Base-by-base conservation (phyloP, 2,797 vertebrate species). In the Melanogrammus aeglefinus region DNA sequence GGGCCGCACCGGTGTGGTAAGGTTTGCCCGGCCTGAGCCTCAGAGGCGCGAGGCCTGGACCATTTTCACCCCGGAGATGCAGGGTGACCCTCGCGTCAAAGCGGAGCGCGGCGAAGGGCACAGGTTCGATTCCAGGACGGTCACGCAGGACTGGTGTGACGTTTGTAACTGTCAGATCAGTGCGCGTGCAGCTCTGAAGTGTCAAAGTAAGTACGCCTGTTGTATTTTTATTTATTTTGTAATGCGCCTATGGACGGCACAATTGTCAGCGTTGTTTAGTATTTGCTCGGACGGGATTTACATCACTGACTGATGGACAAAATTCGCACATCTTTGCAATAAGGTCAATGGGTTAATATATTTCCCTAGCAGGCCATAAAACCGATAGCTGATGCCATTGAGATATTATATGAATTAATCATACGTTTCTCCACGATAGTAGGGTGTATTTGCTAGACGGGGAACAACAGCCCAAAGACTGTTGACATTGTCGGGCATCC, bases 71-170 rank as follows among this genome's bases (percentile, higher is more conserved):
- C 92, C 84, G 18, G 93, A 90, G 8, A 44, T 16, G 36, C 31
- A 72, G 70, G 90, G 91, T 72, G 96, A 96, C 79, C 95, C 95
- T 10, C 90, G 94, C 73, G 93, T 95, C 47, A 92, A 87, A 31
- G 76, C 89, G 1, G 96, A 96, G 85, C 91, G 16, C 24, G 97
- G 96, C 33, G 95, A 94, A 72, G 97, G 97, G 0, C 96, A 97
- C 87, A n/a, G 91, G 79, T 97, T 97, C 88, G 77, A 77, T 4
- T 84, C 86, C 39, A 83, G 87, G 57, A 82, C 90, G 7, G 92
- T 95, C 51, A 86, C 79, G 10, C 88, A 87, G 35, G 96, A 95
- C 83, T 97, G 96, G 96, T 98, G 97, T 72, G 96, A 98, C 86
- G 94, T 94, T 74, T 98, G 97, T 81, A 96, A 93, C 77, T 88